phyloP scores from a whole-genome alignment of 2,113 vertebrate genomes.

The Pituophis catenifer region DNA sequence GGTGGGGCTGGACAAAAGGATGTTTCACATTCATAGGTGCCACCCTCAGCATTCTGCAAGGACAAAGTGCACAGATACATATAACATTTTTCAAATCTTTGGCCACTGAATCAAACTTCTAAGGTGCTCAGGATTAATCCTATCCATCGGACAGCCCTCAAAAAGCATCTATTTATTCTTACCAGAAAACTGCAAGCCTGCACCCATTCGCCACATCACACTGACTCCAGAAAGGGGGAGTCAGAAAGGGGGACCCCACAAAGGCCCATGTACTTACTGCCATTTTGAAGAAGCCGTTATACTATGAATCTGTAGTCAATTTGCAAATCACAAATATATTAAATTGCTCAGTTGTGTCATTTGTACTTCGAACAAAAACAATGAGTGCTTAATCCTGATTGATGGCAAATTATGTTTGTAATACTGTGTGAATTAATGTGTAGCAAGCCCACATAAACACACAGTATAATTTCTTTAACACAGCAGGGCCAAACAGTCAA shows the following conservation, averaged over 20 bases:
- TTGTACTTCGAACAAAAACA: neutral
- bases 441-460: neutral
- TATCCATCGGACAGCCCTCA: neutral
- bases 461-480: neutral
- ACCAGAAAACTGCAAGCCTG: neutral
- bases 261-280: neutral
- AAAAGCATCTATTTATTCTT: neutral
- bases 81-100: neutral
- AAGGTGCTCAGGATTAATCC: neutral
- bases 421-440: neutral
- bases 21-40: neutral
- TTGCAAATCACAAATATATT: neutral
- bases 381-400: neutral
- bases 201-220: neutral
- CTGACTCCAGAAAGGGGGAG: neutral
- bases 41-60: neutral
- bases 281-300: neutral
- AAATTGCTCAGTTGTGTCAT: neutral
- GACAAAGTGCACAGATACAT: neutral
- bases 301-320: neutral
- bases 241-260: neutral
- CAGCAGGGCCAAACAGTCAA: neutral
- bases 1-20: neutral
- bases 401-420: neutral
- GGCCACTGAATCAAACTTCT: neutral